Conservation (phyloP, 53 echinoderm and acorn worm species). For the Actinopyga echinites region DNA sequence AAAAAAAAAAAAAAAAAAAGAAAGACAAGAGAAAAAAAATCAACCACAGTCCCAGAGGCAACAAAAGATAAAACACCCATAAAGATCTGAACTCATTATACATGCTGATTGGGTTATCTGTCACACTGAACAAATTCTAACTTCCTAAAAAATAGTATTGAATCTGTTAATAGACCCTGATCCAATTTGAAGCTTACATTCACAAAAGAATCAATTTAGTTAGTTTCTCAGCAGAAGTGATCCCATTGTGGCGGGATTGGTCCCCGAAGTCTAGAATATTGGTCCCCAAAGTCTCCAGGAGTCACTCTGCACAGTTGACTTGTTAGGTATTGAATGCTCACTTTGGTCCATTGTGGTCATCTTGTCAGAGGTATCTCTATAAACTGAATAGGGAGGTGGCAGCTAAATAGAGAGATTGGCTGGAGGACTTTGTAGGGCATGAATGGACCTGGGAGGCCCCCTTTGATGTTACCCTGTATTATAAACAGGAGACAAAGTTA, state of each 20-base stretch:
- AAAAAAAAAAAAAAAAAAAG: too few relatives aligned
- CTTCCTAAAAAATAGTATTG: neutral
- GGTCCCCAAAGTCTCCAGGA: neutral
- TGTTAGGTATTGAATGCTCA: slow-evolving; percentile 7
- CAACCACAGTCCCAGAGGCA: too few relatives aligned
- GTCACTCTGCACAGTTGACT: slow-evolving; percentile 15
- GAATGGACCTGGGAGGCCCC: neutral
- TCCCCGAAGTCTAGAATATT: neutral
- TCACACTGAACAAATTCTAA: slow-evolving; percentile 4
- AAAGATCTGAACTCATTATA: neutral
- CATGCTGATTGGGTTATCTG: slow-evolving; percentile 30
- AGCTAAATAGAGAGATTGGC: slow-evolving; percentile 10
- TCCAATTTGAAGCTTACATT: slow-evolving; percentile 21
- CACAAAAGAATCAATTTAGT: slow-evolving; percentile 30
- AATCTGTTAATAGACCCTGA: slow-evolving; percentile 27
- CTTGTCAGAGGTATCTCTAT: neutral
- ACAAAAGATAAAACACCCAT: too few relatives aligned
- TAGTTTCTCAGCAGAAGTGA: slow-evolving; percentile 16
- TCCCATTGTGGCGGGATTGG: slow-evolving; percentile 21
- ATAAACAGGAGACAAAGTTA: slow-evolving; percentile 12
- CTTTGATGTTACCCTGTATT: slow-evolving; percentile 16
- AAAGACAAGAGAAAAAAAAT: too few relatives aligned
- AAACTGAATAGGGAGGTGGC: neutral
- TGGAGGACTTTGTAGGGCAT: neutral
- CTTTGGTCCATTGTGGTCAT: neutral